Conservation (phyloP, 1,140 invertebrate species). For the Adelges cooleyi region DNA sequence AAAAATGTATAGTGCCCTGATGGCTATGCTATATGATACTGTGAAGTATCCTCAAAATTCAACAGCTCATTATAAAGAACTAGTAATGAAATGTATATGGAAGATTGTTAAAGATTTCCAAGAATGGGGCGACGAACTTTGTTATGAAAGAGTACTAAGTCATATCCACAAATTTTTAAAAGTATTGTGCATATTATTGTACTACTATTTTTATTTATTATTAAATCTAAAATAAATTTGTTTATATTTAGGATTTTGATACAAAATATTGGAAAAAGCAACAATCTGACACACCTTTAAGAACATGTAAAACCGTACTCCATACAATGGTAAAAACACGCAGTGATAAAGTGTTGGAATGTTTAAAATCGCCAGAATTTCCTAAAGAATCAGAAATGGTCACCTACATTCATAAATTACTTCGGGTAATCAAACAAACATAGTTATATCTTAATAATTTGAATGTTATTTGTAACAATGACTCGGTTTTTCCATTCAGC, state of each 20-base stretch:
- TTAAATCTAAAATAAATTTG: background rate
- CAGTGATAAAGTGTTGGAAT: conserved; percentile 31
- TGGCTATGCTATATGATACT: conserved; percentile 33
- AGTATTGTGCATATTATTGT: conserved; percentile 26
- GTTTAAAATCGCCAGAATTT: conserved; percentile 15
- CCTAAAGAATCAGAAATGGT: conserved; percentile 29
- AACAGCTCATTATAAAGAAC: conserved; percentile 32
- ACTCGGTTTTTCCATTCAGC: background rate
- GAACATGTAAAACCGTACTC: conserved; percentile 35
- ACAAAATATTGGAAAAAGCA: conserved; percentile 35
- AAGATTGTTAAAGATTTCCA: conserved; percentile 34
- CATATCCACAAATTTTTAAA: conserved; percentile 34
- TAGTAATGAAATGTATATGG: conserved; percentile 36
- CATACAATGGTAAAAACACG: conserved; percentile 34
- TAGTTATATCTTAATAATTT: background rate
- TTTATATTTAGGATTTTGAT: conserved; percentile 33
- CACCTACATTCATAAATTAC: conserved; percentile 31
- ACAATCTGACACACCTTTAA: conserved; percentile 33
- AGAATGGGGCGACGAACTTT: conserved; percentile 33
- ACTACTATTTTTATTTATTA: background rate
- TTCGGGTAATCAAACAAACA: conserved; percentile 30
- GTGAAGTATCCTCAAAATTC: conserved; percentile 26
- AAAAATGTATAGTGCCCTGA: conserved; percentile 31
- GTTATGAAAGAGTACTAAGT: conserved; percentile 32
- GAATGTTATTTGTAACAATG: background rate